Evolutionary conservation across 2,888 invertebrate species (phyloP).

Genomic region (Ochropleura plecta): DNA sequence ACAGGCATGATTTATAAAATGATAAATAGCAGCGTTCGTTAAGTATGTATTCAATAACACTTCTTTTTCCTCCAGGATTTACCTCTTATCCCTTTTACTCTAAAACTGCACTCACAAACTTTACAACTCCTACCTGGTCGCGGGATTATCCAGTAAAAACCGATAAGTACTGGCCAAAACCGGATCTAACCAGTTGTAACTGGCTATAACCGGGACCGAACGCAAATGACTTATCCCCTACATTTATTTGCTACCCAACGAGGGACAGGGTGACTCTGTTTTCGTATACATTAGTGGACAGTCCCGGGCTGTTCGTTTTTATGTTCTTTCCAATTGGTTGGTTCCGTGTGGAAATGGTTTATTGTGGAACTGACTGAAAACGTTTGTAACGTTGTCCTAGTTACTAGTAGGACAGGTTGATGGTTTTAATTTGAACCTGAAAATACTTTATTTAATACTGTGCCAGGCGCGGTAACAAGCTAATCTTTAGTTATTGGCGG

Average conservation of each 20-base stretch:
- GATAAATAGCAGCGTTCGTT: not conserved
- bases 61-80: not conserved
- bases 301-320: constrained; percentile 39
- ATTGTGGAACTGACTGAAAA: constrained; percentile 10
- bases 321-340: constrained; percentile 22
- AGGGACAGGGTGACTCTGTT: constrained; percentile 64
- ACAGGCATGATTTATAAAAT: not conserved
- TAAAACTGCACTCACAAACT: constrained; percentile 30
- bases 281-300: constrained; percentile 44
- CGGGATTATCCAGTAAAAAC: constrained; percentile 64
- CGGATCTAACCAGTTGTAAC: constrained; percentile 63
- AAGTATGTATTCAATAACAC: not conserved
- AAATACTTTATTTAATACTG: too few species aligned
- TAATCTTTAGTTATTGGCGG: too few species aligned
- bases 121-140: constrained; percentile 36
- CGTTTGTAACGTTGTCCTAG: not conserved
- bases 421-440: constrained; percentile 15
- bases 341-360: constrained; percentile 21
- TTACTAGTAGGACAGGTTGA: not conserved
- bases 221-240: constrained; percentile 74
- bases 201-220: constrained; percentile 53
- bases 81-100: not conserved
- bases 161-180: constrained; percentile 70
- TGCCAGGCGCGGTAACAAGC: too few species aligned
- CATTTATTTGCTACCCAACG: constrained; percentile 68